A percentile compares a stretch with the other conserved stretches of the same genome.
phyloP scores from a whole-genome alignment of 2,113 vertebrate genomes.

The Microtus pennsylvanicus region DNA sequence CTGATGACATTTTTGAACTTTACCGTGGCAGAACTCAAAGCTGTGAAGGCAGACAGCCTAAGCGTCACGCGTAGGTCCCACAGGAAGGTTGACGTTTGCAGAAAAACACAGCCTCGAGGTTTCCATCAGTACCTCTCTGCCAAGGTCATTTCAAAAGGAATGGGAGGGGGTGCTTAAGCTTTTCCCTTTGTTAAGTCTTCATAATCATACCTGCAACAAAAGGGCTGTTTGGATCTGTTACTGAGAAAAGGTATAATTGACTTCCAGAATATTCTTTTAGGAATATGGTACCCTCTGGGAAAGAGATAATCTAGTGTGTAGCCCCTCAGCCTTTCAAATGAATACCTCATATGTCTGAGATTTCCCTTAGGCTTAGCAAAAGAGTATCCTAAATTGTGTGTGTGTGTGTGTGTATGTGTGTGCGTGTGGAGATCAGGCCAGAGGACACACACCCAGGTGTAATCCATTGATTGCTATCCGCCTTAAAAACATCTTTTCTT shows the following conservation, averaged over 20 bases:
- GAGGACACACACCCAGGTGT: not conserved
- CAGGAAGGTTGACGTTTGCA: not conserved
- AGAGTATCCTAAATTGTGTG: not conserved
- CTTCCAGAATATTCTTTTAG: not conserved
- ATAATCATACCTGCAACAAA: not conserved
- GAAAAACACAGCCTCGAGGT: not conserved
- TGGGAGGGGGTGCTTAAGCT: not conserved
- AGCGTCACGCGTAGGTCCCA: not conserved
- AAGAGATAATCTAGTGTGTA: not conserved
- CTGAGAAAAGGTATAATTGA: not conserved
- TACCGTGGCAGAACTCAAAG: not conserved
- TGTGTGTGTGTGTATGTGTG: not conserved
- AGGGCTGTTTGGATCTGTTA: not conserved
- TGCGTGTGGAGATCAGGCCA: not conserved
- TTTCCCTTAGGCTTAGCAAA: not conserved
- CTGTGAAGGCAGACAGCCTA: not conserved
- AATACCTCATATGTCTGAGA: conserved; percentile 29
- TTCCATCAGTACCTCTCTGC: not conserved
- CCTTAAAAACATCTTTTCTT: not conserved
- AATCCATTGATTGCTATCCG: not conserved
- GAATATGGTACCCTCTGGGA: not conserved
- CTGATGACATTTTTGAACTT: not conserved
- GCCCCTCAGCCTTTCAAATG: conserved; percentile 45
- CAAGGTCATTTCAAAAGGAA: conserved; percentile 4
- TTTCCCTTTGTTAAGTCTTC: not conserved